These are phyloP conservation scores for Garra rufa DNA, from an alignment of 2,113 vertebrate species.

Conservation along the genomic window DNA sequence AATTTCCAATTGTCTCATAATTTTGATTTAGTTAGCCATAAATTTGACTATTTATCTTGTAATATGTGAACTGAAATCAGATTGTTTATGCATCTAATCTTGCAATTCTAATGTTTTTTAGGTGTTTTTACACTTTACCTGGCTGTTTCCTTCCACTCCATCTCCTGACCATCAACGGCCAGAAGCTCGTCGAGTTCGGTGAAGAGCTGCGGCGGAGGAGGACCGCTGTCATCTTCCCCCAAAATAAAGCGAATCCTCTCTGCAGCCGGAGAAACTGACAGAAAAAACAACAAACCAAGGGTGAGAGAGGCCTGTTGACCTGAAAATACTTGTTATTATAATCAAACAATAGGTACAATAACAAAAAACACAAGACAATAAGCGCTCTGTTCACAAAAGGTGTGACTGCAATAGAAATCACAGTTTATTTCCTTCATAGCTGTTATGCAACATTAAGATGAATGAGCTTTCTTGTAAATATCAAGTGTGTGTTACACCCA, in stretches of 20 bases:
- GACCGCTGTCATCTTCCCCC: constrained; percentile 95
- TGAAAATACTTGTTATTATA: neutral
- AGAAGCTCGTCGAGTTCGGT: constrained; percentile 96
- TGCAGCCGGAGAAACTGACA: constrained; percentile 90
- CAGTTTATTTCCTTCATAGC: neutral
- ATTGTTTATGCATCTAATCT: no score
- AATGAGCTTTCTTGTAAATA: neutral
- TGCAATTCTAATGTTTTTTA: no score
- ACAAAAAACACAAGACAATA: neutral
- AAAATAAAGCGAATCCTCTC: constrained; percentile 96
- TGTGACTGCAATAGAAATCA: neutral
- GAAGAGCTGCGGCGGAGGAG: constrained; percentile 94
- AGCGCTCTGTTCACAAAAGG: neutral
- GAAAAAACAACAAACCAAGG: neutral
- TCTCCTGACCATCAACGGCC: constrained; percentile 91
- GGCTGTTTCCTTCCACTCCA: constrained; percentile 98
- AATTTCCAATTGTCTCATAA: no score
- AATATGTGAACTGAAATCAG: no score
- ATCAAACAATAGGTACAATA: neutral
- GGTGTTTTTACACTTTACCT: constrained; percentile 76
- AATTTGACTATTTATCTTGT: no score
- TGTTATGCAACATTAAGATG: neutral
- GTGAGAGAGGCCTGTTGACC: neutral
- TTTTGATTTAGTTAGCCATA: no score
- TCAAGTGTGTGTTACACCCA: neutral